Percentiles rank a stretch among this genome's conserved stretches.
Evolutionary conservation across 2,888 invertebrate genomes (phyloP).

Genomic region (Nymphalis c-album): DNA sequence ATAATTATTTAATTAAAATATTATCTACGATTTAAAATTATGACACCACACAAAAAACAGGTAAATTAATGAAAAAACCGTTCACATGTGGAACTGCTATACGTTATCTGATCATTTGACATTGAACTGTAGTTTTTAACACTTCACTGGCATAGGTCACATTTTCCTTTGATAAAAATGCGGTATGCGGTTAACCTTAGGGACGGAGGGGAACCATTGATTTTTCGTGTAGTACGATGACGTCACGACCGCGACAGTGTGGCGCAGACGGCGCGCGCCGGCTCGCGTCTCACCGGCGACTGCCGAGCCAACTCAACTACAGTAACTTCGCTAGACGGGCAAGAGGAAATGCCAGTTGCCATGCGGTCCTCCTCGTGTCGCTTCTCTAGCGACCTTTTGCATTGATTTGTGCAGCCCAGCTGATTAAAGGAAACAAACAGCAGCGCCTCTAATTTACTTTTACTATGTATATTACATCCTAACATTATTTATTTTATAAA

Average conservation of each 20-base stretch:
- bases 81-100: conserved; percentile 63
- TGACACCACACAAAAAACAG: conserved; percentile 70
- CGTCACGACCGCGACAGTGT: conserved; percentile 69
- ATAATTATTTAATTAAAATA: conserved; percentile 31
- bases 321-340: conserved; percentile 33
- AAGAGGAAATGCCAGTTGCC: conserved; percentile 74
- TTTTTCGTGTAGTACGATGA: conserved; percentile 75
- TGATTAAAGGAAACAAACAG: conserved; percentile 47
- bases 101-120: conserved; percentile 47
- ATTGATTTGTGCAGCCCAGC: conserved; percentile 64
- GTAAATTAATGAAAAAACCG: conserved; percentile 68
- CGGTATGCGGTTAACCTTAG: conserved; percentile 78
- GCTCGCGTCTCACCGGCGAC: conserved; percentile 73
- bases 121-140: conserved; percentile 51
- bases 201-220: conserved; percentile 71
- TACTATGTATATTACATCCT: no score
- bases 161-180: conserved; percentile 75
- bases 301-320: conserved; percentile 52
- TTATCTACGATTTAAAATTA: conserved; percentile 49
- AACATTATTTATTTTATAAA: no score
- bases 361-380: conserved; percentile 65
- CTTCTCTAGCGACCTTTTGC: conserved; percentile 65
- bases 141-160: conserved; percentile 76
- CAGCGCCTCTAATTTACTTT: background rate
- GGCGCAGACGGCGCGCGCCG: conserved; percentile 73